Evolutionary conservation across 1,140 invertebrate genomes (phyloP), one percentile per base, ranked within the genome.

Genomic region (Colletes latitarsis): DNA sequence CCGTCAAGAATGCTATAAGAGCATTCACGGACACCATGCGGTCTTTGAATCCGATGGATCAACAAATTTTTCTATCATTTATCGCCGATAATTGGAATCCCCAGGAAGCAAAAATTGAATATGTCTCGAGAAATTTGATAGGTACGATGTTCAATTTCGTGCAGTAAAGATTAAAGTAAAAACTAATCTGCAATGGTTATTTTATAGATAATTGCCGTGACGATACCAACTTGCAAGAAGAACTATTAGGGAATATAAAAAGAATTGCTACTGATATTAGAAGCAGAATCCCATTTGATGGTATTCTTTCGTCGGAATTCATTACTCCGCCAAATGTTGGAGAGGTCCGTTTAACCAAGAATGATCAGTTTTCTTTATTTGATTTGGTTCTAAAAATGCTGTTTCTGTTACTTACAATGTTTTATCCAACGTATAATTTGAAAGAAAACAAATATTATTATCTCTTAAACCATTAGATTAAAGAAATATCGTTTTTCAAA

Each of bases 271-370:
- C 94, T 57, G 93, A 94, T 57, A 91, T 96, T 21, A 94, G 94
- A 77, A 88, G 93, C 80, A 91, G 93, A 81, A 84, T 96, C 53
- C 95, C 95, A 49, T 89, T 94, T 58, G 91, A 94, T 85, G 95
- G 94, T 62, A 93, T 95, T 81, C 91, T 95, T 79, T 88, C 94
- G 64, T 93, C 95, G 55, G 95, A 96, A 89, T 93, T 90, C 21
- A 95, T 96, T 76, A 82, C 87, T 43, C 88, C 91, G 71, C 95
- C 95, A 52, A 92, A 87, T 62, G 85, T 92, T 75, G 95, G 95
- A 75, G 90, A 92, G 76, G 94, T 94, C 88, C 87, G 86, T 53
- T 70, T 64, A n/a, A n/a, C n/a, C n/a, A n/a, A n/a, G n/a, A n/a
- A n/a, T n/a, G n/a, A n/a, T n/a, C n/a, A n/a, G n/a, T n/a, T n/a